Percentiles rank a stretch among this genome's conserved stretches.
Conservation (phyloP, 2,113 vertebrate species). For the Megalops atlanticus region DNA sequence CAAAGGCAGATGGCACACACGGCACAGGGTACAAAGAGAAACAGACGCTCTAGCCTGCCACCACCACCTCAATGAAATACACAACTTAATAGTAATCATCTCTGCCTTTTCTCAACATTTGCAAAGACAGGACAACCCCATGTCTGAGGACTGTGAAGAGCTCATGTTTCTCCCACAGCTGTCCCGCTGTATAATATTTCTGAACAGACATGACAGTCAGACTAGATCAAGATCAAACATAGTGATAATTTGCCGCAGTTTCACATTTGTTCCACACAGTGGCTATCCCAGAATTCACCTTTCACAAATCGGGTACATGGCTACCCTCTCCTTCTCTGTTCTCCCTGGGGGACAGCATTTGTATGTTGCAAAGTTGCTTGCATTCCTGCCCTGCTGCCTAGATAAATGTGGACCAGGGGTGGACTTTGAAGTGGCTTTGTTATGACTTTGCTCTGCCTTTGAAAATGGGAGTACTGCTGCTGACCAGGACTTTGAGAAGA, state of each 20-base stretch:
- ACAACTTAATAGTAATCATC: not conserved
- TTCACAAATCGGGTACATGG: not conserved
- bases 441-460: not conserved
- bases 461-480: not conserved
- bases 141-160: too few species aligned
- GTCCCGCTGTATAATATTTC: not conserved
- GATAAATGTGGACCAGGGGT: not conserved
- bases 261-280: not conserved
- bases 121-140: not conserved
- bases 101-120: not conserved
- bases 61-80: not conserved
- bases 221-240: not conserved
- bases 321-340: not conserved
- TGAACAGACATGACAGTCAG: not conserved
- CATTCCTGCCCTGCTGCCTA: not conserved
- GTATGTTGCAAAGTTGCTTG: not conserved
- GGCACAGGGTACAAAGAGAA: not conserved
- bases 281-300: not conserved
- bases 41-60: not conserved
- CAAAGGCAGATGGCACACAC: not conserved
- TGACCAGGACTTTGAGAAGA: not conserved
- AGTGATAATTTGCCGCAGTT: not conserved
- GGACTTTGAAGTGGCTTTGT: not conserved
- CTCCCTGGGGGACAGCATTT: not conserved
- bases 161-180: not conserved